Conservation (phyloP, 2,113 vertebrate genomes). For the Lucifuga dentata region DNA sequence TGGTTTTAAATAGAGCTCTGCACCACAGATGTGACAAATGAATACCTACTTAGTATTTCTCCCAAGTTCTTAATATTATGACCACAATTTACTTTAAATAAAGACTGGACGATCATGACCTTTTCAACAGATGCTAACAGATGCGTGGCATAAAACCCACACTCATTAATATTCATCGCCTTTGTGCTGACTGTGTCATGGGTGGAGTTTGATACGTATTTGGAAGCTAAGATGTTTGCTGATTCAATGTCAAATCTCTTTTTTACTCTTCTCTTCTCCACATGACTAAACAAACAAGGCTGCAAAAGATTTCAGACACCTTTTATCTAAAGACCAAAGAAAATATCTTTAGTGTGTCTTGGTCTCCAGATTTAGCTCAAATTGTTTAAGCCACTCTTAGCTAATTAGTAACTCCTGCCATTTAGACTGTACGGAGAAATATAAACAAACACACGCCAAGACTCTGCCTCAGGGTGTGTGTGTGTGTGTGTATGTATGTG, state of each 20-base stretch:
- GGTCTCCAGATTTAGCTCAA: conserved; percentile 38
- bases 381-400: conserved; percentile 24
- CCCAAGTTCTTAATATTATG: not conserved
- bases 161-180: conserved; percentile 53
- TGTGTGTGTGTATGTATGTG: conserved; percentile 2
- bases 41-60: not conserved
- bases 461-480: conserved; percentile 1
- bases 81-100: not conserved
- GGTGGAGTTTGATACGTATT: conserved; percentile 16
- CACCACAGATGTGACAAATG: not conserved
- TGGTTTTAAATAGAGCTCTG: not conserved
- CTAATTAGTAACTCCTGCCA: conserved; percentile 49
- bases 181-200: conserved; percentile 16
- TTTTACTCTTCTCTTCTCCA: not conserved
- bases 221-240: not conserved
- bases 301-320: conserved; percentile 9
- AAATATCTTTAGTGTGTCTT: conserved; percentile 14
- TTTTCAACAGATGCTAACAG: conserved; percentile 41
- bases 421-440: conserved; percentile 7
- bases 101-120: conserved; percentile 36
- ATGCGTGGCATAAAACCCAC: conserved; percentile 20
- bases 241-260: conserved; percentile 13
- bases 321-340: conserved; percentile 29
- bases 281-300: conserved; percentile 21
- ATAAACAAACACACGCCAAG: conserved; percentile 23